Conservation (phyloP, 2,113 vertebrate species). For the Fulmarus glacialis region DNA sequence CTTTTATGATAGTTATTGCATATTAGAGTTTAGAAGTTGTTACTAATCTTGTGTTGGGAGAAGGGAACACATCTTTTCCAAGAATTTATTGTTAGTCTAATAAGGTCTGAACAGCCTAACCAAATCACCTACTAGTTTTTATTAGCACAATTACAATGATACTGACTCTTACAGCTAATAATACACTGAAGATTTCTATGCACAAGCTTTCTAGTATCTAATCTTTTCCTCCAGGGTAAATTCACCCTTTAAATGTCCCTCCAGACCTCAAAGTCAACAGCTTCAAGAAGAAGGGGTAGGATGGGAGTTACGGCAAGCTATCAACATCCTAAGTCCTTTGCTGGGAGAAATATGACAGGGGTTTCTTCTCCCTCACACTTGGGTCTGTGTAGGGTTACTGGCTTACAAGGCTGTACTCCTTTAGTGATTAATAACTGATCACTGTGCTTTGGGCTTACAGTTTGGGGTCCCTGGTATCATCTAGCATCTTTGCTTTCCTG, state of each 20-base stretch:
- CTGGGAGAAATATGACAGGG: neutral
- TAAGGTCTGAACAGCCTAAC: neutral
- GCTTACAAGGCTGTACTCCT: neutral
- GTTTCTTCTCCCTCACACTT: neutral
- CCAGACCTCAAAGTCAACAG: neutral
- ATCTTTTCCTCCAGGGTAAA: neutral
- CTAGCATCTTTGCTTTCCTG: neutral
- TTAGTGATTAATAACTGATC: neutral
- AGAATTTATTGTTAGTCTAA: neutral
- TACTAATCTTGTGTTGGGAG: neutral
- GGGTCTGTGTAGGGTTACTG: rapidly evolving
- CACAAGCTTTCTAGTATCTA: neutral
- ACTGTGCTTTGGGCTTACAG: neutral
- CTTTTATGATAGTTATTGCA: neutral
- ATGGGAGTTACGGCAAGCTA: neutral
- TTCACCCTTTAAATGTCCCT: neutral
- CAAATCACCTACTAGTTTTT: neutral
- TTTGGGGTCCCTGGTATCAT: neutral
- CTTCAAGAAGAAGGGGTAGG: neutral
- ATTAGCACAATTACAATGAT: neutral
- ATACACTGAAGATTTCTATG: neutral
- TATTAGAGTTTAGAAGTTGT: neutral
- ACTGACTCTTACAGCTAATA: neutral
- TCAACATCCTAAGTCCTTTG: neutral
- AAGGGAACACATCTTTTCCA: neutral